Base-by-base conservation (phyloP, 35 echinoderm and acorn worm genomes). In the Amphiura filiformis region DNA sequence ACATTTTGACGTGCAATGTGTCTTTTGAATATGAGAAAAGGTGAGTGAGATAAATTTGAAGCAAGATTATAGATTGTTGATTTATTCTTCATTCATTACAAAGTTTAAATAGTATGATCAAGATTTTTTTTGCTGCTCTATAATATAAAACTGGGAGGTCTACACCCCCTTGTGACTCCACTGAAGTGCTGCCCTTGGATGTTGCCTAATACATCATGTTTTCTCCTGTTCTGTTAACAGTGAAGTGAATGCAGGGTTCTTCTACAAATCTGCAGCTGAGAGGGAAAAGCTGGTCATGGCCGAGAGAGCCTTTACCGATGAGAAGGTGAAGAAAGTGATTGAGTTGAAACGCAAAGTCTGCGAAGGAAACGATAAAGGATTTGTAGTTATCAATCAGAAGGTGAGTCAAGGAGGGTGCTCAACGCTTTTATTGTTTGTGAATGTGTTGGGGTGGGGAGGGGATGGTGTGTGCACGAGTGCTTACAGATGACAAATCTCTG, bases 11-110 rank as follows among this genome's bases (percentile, higher is more conserved):
- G 32, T 99, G 96, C 61, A 99, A 99, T 86, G 90, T 99, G 12
- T 99, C 96, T 34, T 94, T 99, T 90, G 96, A 99, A 49, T 99
- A 99, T 77, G 96, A 99, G 81, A 99, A 99, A 88, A 99, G 96
- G 96, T 99, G n/a, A 56, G 85, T 32, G 26, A 56, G 32, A 28
- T 4, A 18, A 1, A 56, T 35, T 56, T 18, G 26, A 20, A 52
- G 44, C 7, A n/a, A n/a, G n/a, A n/a, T n/a, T n/a, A n/a, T n/a
- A n/a, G n/a, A n/a, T n/a, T n/a, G n/a, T n/a, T n/a, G n/a, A n/a
- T n/a, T n/a, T n/a, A n/a, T n/a, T n/a, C n/a, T n/a, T n/a, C n/a
- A n/a, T n/a, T n/a, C n/a, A n/a, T n/a, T n/a, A n/a, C n/a, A n/a
- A n/a, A n/a, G n/a, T n/a, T n/a, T n/a, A n/a, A n/a, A n/a, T n/a